phyloP scores from a whole-genome alignment of 64 coral and sea anemone species.

The Astreopora myriophthalma region DNA sequence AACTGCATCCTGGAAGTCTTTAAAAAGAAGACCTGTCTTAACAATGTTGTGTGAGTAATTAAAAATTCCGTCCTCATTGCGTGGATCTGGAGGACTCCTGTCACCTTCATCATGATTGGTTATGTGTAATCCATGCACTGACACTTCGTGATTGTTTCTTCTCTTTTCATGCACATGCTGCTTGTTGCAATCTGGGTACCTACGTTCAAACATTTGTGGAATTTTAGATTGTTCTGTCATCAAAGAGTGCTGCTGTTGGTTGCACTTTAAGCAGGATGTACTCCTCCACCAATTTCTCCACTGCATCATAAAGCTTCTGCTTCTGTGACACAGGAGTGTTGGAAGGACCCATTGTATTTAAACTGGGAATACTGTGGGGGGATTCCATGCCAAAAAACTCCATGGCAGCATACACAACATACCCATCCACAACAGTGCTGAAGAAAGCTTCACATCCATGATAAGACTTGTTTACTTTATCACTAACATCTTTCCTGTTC shows the following conservation, averaged over 20 bases:
- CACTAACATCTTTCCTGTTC: conserved; percentile 41
- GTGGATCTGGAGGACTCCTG: neutral
- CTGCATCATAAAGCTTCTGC: neutral
- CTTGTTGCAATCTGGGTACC: neutral
- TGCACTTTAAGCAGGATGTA: neutral
- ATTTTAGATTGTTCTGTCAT: neutral
- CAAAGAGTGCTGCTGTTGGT: neutral
- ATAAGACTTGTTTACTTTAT: conserved; percentile 50
- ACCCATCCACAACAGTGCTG: conserved; percentile 47
- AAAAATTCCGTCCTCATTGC: conserved; percentile 25
- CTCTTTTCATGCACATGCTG: neutral
- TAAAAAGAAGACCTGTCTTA: conserved; percentile 38
- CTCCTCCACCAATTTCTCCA: neutral
- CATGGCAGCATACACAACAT: conserved; percentile 45
- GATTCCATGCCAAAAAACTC: conserved; percentile 56
- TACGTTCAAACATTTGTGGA: neutral
- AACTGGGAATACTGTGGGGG: neutral
- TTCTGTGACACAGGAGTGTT: neutral
- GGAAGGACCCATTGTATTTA: neutral
- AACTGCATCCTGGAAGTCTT: conserved; percentile 54
- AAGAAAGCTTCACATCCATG: conserved; percentile 62
- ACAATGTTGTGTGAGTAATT: conserved; percentile 55
- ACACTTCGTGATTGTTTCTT: conserved; percentile 19
- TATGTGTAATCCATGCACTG: conserved; percentile 8
- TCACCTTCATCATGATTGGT: neutral